A percentile compares a stretch with the other conserved stretches of the same genome.
Evolutionary conservation across 1,140 invertebrate species (phyloP).

Genomic region (Scaptomyza pallida): DNA sequence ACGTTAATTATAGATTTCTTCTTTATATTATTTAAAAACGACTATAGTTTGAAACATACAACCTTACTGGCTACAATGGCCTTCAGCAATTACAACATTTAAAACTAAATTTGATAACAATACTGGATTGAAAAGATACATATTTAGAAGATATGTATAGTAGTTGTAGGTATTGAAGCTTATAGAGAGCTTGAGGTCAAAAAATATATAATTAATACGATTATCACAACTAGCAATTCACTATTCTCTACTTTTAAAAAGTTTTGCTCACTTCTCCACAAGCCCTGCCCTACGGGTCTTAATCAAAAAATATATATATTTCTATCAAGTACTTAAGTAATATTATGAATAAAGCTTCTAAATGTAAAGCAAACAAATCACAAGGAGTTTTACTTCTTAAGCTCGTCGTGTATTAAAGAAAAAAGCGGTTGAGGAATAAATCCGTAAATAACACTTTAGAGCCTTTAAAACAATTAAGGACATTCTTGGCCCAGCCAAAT

Average conservation of each 20-base stretch:
- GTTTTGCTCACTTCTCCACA: neutral
- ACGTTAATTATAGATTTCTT: too few relatives aligned
- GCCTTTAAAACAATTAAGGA: too few relatives aligned
- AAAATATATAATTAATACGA: constrained; percentile 18
- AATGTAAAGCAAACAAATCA: neutral
- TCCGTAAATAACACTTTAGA: neutral
- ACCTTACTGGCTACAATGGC: neutral
- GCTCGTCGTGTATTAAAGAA: neutral
- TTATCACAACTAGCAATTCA: constrained; percentile 19
- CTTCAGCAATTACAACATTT: neutral
- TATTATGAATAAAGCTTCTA: neutral
- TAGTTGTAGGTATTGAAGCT: neutral
- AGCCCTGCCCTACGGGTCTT: neutral
- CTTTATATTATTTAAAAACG: too few relatives aligned
- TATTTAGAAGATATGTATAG: neutral
- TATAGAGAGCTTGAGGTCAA: constrained; percentile 38
- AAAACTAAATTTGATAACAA: constrained; percentile 36
- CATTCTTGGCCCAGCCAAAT: neutral
- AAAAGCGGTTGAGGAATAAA: neutral
- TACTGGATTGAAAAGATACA: constrained; percentile 36
- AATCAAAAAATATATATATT: neutral
- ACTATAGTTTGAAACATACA: neutral
- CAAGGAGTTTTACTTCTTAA: neutral
- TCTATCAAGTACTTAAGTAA: neutral
- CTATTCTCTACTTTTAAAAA: neutral